A percentile compares a stretch with the other conserved stretches of the same genome.
phyloP scores from a whole-genome alignment of 2,113 vertebrate genomes.

The Etheostoma cragini region DNA sequence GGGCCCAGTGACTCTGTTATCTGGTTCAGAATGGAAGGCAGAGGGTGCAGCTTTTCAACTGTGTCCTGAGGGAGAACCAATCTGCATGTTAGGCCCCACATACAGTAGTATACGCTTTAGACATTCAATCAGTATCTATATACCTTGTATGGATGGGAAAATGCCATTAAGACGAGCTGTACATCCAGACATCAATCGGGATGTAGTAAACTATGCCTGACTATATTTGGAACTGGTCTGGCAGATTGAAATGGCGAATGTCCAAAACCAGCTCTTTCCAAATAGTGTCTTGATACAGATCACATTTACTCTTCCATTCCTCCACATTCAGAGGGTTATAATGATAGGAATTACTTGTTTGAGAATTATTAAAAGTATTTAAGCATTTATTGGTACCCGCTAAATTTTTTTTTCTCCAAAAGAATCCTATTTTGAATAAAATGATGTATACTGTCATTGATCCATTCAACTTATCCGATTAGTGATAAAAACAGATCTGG shows the following conservation, averaged over 20 bases:
- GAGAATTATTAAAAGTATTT: too few relatives aligned
- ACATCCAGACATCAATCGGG: background rate
- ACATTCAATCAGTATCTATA: background rate
- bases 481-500: too few relatives aligned
- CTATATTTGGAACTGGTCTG: background rate
- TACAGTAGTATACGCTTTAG: background rate
- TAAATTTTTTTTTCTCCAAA: too few relatives aligned
- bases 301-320: background rate
- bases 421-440: too few relatives aligned
- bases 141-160: background rate
- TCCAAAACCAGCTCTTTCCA: background rate
- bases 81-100: slow-evolving; percentile 9
- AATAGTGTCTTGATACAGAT: background rate
- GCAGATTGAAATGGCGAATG: background rate
- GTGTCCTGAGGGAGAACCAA: slow-evolving; percentile 81
- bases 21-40: slow-evolving; percentile 92
- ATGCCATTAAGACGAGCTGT: background rate
- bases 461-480: too few relatives aligned
- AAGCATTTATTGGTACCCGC: too few relatives aligned
- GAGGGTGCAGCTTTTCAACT: slow-evolving; percentile 87
- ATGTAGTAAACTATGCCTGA: background rate
- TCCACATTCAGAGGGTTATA: too few relatives aligned
- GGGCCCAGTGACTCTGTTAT: slow-evolving; percentile 85
- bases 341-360: too few relatives aligned
- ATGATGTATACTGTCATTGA: too few relatives aligned